Evolutionary conservation across 2,888 invertebrate genomes (phyloP).

Genomic region (Sminthurinus aureus): DNA sequence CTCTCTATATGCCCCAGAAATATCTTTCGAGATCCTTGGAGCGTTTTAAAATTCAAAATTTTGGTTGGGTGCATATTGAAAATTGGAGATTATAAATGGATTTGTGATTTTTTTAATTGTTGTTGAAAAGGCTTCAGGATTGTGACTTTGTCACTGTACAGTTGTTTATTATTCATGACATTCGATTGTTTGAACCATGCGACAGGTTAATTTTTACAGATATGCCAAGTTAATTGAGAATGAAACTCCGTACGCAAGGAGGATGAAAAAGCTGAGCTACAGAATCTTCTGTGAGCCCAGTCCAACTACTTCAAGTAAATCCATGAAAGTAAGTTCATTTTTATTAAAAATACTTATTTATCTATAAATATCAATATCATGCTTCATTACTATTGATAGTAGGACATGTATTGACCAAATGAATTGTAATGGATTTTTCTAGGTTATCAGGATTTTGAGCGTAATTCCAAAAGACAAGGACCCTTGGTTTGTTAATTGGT

Average conservation of each 20-base stretch:
- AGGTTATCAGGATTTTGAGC: conserved; percentile 34
- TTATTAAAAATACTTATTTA: not conserved
- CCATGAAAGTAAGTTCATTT: conserved; percentile 23
- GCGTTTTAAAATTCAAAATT: too few relatives aligned
- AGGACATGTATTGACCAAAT: not conserved
- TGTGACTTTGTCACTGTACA: too few relatives aligned
- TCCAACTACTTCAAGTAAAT: not conserved
- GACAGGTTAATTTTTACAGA: conserved; percentile 17
- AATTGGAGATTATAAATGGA: too few relatives aligned
- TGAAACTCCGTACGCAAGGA: conserved; percentile 21
- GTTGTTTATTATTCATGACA: too few relatives aligned
- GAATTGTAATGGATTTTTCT: not conserved
- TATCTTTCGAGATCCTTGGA: too few relatives aligned
- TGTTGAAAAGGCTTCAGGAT: too few relatives aligned
- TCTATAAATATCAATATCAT: not conserved
- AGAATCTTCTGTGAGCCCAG: conserved; percentile 25
- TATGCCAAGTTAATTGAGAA: conserved; percentile 20
- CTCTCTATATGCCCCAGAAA: too few relatives aligned
- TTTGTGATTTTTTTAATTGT: too few relatives aligned
- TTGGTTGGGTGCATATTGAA: too few relatives aligned
- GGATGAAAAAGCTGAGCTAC: conserved; percentile 11
- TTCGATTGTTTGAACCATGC: not conserved
- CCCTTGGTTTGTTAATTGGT: conserved; percentile 16
- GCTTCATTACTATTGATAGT: not conserved
- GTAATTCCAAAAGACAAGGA: conserved; percentile 25